phyloP scores from a whole-genome alignment of 2,797 vertebrate species.

The Sebastes ruberrimus region DNA sequence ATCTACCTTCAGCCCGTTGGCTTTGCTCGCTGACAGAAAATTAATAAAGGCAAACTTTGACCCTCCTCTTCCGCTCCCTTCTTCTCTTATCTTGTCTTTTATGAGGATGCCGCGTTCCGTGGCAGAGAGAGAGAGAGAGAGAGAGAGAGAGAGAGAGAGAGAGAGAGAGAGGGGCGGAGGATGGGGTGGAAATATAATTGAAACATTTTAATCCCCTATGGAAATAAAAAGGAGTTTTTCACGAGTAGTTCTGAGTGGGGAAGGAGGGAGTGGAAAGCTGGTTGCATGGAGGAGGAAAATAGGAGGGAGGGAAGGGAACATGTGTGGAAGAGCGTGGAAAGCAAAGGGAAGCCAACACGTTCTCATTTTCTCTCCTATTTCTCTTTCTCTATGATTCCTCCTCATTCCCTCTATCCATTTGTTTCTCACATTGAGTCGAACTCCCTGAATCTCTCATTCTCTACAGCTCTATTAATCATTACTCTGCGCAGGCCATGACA shows the following conservation, averaged over 20 bases:
- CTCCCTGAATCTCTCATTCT: background rate
- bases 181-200: slow-evolving; percentile 4
- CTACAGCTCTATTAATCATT: slow-evolving; percentile 14
- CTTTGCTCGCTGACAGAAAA: background rate
- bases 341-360: background rate
- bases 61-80: background rate
- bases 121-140: background rate
- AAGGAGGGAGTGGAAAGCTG: background rate
- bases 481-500: background rate
- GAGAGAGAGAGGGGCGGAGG: background rate
- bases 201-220: slow-evolving; percentile 28
- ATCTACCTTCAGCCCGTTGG: background rate
- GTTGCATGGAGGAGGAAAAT: background rate
- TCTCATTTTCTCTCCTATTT: background rate
- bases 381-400: background rate
- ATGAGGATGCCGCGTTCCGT: background rate
- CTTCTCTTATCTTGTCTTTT: slow-evolving; percentile 4
- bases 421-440: background rate
- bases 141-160: background rate
- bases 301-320: background rate
- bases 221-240: slow-evolving; percentile 37
- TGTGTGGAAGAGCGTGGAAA: background rate
- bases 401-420: background rate
- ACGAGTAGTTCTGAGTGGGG: slow-evolving; percentile 6
- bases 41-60: slow-evolving; percentile 13